Evolutionary conservation across 2,113 vertebrate species (phyloP).

Genomic region (Paralichthys olivaceus): DNA sequence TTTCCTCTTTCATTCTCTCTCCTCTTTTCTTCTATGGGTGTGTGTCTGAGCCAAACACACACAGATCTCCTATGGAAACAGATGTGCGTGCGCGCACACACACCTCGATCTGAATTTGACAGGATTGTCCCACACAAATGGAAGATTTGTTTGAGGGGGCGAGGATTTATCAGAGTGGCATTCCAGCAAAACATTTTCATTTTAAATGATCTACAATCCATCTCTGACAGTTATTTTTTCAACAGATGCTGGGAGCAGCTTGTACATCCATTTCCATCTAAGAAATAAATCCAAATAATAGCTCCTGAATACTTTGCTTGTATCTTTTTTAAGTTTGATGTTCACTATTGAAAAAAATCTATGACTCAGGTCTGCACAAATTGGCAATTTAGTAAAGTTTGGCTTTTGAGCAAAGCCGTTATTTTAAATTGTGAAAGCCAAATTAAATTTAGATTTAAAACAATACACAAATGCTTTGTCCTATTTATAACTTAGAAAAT

Average conservation of each 20-base stretch:
- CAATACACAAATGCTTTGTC: neutral
- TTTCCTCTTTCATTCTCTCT: constrained; percentile 58
- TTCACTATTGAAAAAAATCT: neutral
- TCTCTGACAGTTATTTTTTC: constrained; percentile 50
- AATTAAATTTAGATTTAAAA: neutral
- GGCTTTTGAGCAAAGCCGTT: too few relatives aligned
- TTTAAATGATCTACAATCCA: constrained; percentile 40
- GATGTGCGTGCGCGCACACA: constrained; percentile 2
- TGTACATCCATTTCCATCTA: constrained; percentile 28
- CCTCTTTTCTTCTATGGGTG: constrained; percentile 30
- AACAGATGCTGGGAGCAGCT: constrained; percentile 56
- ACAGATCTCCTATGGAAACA: constrained; percentile 19
- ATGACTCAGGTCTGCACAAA: neutral
- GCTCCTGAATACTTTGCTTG: constrained; percentile 1
- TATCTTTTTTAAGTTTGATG: neutral
- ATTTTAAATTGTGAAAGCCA: neutral
- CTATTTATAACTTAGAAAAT: neutral
- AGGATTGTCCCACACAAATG: constrained; percentile 29
- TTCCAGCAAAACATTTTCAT: constrained; percentile 47
- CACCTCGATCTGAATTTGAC: constrained; percentile 14
- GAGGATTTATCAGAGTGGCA: constrained; percentile 29
- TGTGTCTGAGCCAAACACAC: constrained; percentile 35
- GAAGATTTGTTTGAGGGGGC: constrained; percentile 35
- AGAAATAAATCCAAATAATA: constrained; percentile 40
- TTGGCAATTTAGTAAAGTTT: too few relatives aligned